Evolutionary conservation across 2,113 vertebrate species (phyloP).

Genomic region (Cranoglanis bouderius): DNA sequence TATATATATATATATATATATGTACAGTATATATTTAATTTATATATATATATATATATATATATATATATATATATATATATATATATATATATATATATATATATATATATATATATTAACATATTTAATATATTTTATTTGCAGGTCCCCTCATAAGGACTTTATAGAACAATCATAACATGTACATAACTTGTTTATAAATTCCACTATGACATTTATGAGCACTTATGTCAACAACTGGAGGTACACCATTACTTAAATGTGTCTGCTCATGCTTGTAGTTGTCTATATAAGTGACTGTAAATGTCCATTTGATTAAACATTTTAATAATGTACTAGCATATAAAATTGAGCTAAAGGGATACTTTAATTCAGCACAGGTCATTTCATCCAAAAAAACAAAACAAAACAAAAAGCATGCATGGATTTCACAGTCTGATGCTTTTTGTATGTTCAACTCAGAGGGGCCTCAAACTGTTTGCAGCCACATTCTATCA

Average conservation of each 20-base stretch:
- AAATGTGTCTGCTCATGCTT: background rate
- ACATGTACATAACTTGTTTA: conserved; percentile 9
- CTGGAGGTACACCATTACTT: background rate
- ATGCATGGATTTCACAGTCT: background rate
- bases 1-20: too few species aligned
- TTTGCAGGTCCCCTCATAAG: background rate
- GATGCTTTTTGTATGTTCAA: background rate
- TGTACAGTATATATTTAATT: too few species aligned
- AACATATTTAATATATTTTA: conserved; percentile 8
- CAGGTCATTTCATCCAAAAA: background rate
- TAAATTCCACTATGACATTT: conserved; percentile 22
- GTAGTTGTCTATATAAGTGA: background rate
- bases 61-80: too few species aligned
- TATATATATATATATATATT: too few species aligned
- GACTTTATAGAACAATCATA: conserved; percentile 15
- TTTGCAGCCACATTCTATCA: background rate
- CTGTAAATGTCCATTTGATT: conserved; percentile 29
- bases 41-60: too few species aligned
- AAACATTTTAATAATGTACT: conserved; percentile 14
- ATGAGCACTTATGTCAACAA: conserved; percentile 32
- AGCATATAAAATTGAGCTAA: background rate
- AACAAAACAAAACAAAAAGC: background rate
- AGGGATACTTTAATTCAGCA: conserved; percentile 9
- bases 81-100: too few species aligned
- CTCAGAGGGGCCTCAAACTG: background rate